Conservation (phyloP, 2,888 invertebrate genomes). For the Matsumyia berberina region DNA sequence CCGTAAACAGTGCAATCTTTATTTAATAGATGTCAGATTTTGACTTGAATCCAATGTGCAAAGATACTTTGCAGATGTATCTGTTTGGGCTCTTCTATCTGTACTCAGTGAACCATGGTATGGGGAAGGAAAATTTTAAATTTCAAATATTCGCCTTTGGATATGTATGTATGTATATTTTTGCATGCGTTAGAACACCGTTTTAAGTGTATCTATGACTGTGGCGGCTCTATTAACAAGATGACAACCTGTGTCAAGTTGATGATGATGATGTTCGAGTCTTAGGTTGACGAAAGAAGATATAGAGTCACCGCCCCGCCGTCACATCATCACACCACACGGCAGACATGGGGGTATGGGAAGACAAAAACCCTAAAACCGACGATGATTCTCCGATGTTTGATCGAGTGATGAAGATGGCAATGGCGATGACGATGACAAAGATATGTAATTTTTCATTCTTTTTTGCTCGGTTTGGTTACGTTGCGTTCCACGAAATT, state of each 20-base stretch:
- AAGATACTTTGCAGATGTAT: conserved; percentile 19
- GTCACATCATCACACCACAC: conserved; percentile 19
- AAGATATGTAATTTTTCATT: conserved; percentile 19
- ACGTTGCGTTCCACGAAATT: conserved; percentile 64
- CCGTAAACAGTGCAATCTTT: conserved; percentile 74
- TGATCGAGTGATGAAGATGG: conserved; percentile 67
- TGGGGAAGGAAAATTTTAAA: conserved; percentile 38
- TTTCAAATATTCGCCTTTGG: conserved; percentile 57
- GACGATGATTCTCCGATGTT: conserved; percentile 40
- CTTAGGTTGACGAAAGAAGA: background rate
- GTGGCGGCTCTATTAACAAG: conserved; percentile 60
- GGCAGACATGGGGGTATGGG: conserved; percentile 23
- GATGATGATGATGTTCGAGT: conserved; percentile 38
- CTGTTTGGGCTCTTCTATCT: conserved; percentile 21
- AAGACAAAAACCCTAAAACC: conserved; percentile 15
- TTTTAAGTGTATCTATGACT: conserved; percentile 37
- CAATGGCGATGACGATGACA: conserved; percentile 31
- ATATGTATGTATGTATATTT: conserved; percentile 38
- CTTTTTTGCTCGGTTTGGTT: conserved; percentile 40
- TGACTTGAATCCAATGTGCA: conserved; percentile 36
- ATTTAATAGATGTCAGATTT: conserved; percentile 73
- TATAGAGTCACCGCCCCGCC: conserved; percentile 30
- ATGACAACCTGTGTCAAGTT: conserved; percentile 69
- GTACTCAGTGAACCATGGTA: conserved; percentile 48
- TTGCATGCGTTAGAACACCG: conserved; percentile 60